phyloP scores from a whole-genome alignment of 2,888 invertebrate genomes.

The Hirtodrosophila alboralis region DNA sequence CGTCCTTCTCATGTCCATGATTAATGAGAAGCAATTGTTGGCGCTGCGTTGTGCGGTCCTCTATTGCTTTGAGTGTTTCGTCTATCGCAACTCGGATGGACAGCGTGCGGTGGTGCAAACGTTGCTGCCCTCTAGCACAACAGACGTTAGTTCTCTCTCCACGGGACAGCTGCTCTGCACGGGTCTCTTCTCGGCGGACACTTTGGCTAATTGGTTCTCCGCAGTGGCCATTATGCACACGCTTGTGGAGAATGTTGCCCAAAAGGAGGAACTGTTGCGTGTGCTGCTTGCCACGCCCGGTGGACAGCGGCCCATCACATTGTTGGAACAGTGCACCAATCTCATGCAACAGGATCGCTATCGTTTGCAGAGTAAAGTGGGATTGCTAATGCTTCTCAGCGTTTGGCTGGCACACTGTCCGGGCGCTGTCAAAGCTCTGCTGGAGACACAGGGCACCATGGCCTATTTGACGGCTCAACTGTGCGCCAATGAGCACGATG shows the following conservation, averaged over 20 bases:
- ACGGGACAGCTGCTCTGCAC: slow-evolving; percentile 96
- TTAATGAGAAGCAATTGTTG: slow-evolving; percentile 98
- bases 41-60: slow-evolving; percentile 95
- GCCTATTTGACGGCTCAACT: slow-evolving; percentile 93
- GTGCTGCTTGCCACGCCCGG: slow-evolving; percentile 95
- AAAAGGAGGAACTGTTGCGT: slow-evolving; percentile 95
- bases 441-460: slow-evolving; percentile 91
- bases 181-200: slow-evolving; percentile 94
- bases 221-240: slow-evolving; percentile 95
- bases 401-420: slow-evolving; percentile 95
- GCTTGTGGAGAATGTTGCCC: slow-evolving; percentile 92
- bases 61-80: slow-evolving; percentile 98
- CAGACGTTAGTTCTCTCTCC: slow-evolving; percentile 89
- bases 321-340: slow-evolving; percentile 94
- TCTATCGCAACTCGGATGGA: slow-evolving; percentile 95
- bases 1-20: slow-evolving; percentile 98
- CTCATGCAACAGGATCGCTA: slow-evolving; percentile 90
- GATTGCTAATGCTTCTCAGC: slow-evolving; percentile 94
- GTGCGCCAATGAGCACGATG: slow-evolving; percentile 93
- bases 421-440: slow-evolving; percentile 91
- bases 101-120: slow-evolving; percentile 96
- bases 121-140: slow-evolving; percentile 92
- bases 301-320: slow-evolving; percentile 93
- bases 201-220: slow-evolving; percentile 97
- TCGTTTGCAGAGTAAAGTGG: slow-evolving; percentile 91